These are phyloP conservation scores for Sternarchorhynchus goeldii DNA, from an alignment of 2,797 vertebrate species.

Conservation along the genomic window DNA sequence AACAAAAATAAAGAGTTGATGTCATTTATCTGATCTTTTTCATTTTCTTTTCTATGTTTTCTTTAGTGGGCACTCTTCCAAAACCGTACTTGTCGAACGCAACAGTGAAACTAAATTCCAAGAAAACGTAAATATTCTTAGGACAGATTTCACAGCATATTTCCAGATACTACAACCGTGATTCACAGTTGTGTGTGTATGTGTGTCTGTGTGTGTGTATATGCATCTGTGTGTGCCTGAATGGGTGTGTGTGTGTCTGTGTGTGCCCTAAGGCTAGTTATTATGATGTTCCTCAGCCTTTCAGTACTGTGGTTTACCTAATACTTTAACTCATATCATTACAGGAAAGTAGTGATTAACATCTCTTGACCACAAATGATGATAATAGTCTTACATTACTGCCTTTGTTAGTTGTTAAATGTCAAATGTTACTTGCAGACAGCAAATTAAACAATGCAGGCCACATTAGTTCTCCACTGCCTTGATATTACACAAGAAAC, in stretches of 20 bases:
- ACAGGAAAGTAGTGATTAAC: constrained; percentile 11
- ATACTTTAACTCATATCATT: not conserved
- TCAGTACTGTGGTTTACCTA: not conserved
- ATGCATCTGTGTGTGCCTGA: not conserved
- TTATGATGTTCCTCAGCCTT: constrained; percentile 11
- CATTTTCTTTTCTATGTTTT: not conserved
- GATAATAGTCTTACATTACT: not conserved
- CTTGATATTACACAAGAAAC: not conserved
- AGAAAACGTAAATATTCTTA: not conserved
- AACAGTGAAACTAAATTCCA: not conserved
- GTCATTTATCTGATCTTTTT: too few relatives aligned
- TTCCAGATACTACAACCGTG: not conserved
- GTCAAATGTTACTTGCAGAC: not conserved
- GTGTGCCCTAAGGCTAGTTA: not conserved
- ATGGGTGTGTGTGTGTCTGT: not conserved
- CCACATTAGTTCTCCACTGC: not conserved
- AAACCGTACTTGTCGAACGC: not conserved
- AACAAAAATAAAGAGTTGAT: too few relatives aligned
- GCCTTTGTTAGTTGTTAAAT: not conserved
- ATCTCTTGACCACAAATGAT: not conserved
- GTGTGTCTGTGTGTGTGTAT: not conserved
- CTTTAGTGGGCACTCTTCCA: not conserved
- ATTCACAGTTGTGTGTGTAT: not conserved
- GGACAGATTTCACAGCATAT: not conserved
- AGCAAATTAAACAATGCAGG: too few relatives aligned